Conservation (phyloP, 2,888 invertebrate genomes). For the Amphipoea oculea region DNA sequence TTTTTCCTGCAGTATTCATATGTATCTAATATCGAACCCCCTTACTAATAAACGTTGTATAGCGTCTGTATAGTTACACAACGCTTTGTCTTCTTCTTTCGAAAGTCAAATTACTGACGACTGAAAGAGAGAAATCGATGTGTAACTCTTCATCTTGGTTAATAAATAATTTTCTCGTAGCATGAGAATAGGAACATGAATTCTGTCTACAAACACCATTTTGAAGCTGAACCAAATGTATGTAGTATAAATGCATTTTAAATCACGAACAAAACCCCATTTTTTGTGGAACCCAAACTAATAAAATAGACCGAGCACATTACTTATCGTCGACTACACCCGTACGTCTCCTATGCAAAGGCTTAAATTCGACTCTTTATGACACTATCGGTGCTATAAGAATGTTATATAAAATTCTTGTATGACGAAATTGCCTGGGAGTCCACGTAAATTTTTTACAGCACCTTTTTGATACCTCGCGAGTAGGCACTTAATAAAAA, state of each 20-base stretch:
- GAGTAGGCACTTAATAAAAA: slow-evolving; percentile 81
- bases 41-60: no score
- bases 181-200: no score
- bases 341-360: slow-evolving; percentile 67
- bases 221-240: neutral
- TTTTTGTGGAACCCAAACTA: slow-evolving; percentile 32
- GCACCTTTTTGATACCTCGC: slow-evolving; percentile 71
- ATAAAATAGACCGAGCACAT: slow-evolving; percentile 31
- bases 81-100: no score
- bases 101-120: no score
- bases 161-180: neutral
- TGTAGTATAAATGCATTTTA: slow-evolving; percentile 17
- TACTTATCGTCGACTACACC: slow-evolving; percentile 35
- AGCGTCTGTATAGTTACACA: no score
- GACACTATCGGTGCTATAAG: slow-evolving; percentile 75
- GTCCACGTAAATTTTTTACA: slow-evolving; percentile 80
- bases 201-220: neutral
- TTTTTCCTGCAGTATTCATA: neutral
- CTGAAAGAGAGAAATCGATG: no score
- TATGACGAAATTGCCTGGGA: slow-evolving; percentile 78
- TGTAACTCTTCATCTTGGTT: no score
- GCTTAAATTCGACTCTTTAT: slow-evolving; percentile 80
- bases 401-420: slow-evolving; percentile 79
- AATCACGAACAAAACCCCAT: slow-evolving; percentile 32
- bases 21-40: neutral